These are phyloP conservation scores for Oreochromis grahami DNA, from an alignment of 2,797 vertebrate species.

Conservation along the genomic window DNA sequence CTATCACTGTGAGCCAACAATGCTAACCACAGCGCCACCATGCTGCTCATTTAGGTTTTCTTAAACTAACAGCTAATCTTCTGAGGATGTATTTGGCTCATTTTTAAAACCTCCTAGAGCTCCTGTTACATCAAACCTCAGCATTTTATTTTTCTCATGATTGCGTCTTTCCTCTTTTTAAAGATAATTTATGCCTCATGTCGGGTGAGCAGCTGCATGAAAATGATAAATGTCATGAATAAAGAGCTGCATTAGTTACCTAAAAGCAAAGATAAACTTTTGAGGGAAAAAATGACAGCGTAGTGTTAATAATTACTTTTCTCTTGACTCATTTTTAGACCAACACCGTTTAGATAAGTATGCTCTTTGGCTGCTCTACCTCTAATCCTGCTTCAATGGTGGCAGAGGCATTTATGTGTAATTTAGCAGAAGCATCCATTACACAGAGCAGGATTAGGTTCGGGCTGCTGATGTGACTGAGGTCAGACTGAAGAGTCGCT, in stretches of 20 bases:
- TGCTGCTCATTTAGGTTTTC: accelerated
- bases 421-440: not conserved
- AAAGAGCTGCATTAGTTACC: not conserved
- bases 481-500: not conserved
- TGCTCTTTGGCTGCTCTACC: not conserved
- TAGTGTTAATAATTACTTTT: not conserved
- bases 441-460: not conserved
- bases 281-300: accelerated
- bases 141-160: not conserved
- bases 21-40: not conserved
- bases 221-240: not conserved
- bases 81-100: not conserved
- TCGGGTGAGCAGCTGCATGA: not conserved
- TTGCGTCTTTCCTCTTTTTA: not conserved
- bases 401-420: not conserved
- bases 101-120: too few relatives aligned
- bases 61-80: not conserved
- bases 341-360: not conserved
- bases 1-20: not conserved
- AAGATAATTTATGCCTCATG: not conserved
- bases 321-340: not conserved
- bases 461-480: not conserved
- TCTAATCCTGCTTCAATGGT: not conserved
- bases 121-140: not conserved
- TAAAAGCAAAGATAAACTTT: not conserved